Conservation (phyloP, 2,888 invertebrate genomes). For the Archips xylosteana region DNA sequence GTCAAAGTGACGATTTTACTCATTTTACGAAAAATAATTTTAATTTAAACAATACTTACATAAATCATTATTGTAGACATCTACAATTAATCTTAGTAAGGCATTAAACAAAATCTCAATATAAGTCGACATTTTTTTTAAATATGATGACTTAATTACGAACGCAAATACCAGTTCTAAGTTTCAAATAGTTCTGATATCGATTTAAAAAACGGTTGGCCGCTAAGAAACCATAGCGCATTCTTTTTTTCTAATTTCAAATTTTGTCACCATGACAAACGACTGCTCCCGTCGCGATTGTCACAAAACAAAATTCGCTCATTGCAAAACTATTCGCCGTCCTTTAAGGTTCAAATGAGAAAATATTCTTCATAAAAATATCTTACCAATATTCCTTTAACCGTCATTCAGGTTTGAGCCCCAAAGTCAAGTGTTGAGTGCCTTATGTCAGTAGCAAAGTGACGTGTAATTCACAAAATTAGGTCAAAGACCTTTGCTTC, state of each 20-base stretch:
- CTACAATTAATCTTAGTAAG: background rate
- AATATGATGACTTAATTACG: background rate
- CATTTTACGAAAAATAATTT: background rate
- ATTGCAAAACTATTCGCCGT: conserved; percentile 25
- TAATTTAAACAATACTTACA: too few species aligned
- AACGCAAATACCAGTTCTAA: background rate
- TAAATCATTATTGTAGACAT: too few species aligned
- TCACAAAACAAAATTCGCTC: conserved; percentile 39
- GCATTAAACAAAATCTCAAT: background rate
- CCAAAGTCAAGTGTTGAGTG: conserved; percentile 35
- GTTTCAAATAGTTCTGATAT: conserved; percentile 21
- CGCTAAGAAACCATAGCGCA: conserved; percentile 27
- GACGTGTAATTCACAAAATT: conserved; percentile 37
- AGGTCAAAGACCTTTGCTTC: conserved; percentile 40
- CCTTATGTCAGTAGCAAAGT: conserved; percentile 42
- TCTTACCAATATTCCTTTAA: conserved; percentile 15
- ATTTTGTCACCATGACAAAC: conserved; percentile 36
- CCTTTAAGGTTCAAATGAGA: conserved; percentile 6
- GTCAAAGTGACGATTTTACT: background rate
- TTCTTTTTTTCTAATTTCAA: conserved; percentile 41
- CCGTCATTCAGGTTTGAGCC: conserved; percentile 19
- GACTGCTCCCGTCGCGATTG: conserved; percentile 27
- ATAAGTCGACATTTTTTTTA: background rate
- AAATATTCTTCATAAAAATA: conserved; percentile 7
- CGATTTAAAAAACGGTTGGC: background rate